These are phyloP conservation scores for Umimayanthus chanpuru DNA, from an alignment of 92 coral and sea anemone genomes.

Conservation along the genomic window DNA sequence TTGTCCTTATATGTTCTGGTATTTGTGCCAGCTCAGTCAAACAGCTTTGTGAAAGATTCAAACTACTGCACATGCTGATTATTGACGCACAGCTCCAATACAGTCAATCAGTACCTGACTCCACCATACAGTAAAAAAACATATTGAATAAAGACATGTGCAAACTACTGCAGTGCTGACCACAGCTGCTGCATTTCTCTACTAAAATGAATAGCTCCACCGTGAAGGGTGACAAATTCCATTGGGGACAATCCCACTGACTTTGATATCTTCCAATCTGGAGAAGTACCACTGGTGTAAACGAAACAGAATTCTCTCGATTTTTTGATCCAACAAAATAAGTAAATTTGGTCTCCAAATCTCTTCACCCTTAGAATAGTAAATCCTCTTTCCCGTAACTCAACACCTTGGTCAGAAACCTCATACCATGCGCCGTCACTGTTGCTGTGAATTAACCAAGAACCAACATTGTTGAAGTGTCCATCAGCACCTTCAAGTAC, in stretches of 20 bases:
- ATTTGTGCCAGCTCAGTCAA: too few relatives aligned
- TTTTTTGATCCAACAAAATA: neutral
- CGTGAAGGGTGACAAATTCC: neutral
- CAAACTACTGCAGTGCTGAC: slow-evolving; percentile 5
- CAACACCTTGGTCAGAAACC: neutral
- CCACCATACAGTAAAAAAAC: neutral
- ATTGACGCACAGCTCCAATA: too few relatives aligned
- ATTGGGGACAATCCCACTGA: neutral
- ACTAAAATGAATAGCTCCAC: neutral
- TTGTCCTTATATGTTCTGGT: too few relatives aligned
- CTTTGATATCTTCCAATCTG: slow-evolving; percentile 18
- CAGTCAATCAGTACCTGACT: too few relatives aligned
- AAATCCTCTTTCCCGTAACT: neutral
- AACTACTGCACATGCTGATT: too few relatives aligned
- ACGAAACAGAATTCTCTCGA: slow-evolving; percentile 9
- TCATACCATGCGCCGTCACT: slow-evolving; percentile 10
- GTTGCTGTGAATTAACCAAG: slow-evolving; percentile 9
- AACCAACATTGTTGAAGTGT: neutral
- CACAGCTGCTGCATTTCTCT: neutral
- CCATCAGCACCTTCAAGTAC: slow-evolving; percentile 12
- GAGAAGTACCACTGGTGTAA: slow-evolving; percentile 3
- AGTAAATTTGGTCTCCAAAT: slow-evolving; percentile 20
- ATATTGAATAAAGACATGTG: neutral
- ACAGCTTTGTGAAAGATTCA: too few relatives aligned
- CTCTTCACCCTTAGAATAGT: neutral